A percentile compares a stretch with the other conserved stretches of the same genome.
Conservation (phyloP, 2,888 invertebrate genomes). For the Melangyna quadrimaculata region DNA sequence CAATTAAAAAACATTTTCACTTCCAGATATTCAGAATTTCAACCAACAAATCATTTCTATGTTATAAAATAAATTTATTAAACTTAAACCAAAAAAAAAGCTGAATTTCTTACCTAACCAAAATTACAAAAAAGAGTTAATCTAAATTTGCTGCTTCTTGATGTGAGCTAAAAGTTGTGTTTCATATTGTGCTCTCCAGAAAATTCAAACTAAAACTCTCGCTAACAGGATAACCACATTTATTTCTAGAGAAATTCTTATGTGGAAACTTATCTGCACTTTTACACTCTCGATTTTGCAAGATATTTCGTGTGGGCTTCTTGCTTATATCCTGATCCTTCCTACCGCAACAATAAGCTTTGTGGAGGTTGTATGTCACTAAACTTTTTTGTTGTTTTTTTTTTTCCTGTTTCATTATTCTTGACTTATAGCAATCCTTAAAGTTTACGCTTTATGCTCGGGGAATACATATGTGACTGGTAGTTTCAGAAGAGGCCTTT, state of each 20-base stretch:
- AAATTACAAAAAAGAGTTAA: not conserved
- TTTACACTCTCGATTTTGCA: not conserved
- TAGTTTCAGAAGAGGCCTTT: conserved; percentile 5
- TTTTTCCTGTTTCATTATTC: conserved; percentile 16
- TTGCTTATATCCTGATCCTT: not conserved
- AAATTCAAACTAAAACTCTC: not conserved
- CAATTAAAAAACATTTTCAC: no score
- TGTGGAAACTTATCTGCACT: conserved; percentile 35
- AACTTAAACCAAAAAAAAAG: not conserved
- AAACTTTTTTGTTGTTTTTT: conserved; percentile 16
- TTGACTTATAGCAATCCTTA: conserved; percentile 11
- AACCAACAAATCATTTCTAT: not conserved
- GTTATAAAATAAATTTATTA: not conserved
- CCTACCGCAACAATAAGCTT: not conserved
- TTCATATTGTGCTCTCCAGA: not conserved
- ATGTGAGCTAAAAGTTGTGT: not conserved
- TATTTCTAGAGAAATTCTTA: conserved; percentile 26
- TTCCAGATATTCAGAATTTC: no score
- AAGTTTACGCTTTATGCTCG: not conserved
- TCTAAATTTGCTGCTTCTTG: not conserved
- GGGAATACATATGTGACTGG: not conserved
- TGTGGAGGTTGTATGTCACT: not conserved
- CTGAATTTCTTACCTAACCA: not conserved
- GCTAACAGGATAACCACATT: conserved; percentile 22
- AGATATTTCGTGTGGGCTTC: not conserved